These are phyloP conservation scores for Zaprionus bogoriensis DNA, from an alignment of 2,888 invertebrate genomes.

Conservation along the genomic window DNA sequence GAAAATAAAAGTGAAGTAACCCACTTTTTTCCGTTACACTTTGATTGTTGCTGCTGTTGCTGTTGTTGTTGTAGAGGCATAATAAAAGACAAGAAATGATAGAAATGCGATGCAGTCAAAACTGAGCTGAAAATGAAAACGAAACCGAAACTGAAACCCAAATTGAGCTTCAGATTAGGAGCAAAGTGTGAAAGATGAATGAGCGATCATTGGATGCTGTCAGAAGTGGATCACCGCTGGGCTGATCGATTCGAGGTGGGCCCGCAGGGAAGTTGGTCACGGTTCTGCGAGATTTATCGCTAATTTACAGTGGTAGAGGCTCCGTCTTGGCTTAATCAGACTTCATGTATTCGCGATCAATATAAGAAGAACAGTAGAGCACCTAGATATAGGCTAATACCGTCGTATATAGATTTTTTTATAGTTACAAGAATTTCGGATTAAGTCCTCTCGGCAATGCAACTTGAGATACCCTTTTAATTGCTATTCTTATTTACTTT, in stretches of 20 bases:
- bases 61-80: slow-evolving; percentile 33
- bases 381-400: too few species aligned
- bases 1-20: slow-evolving; percentile 75
- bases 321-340: too few species aligned
- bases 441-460: too few species aligned
- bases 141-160: slow-evolving; percentile 35
- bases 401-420: too few species aligned
- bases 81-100: slow-evolving; percentile 38
- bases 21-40: slow-evolving; percentile 70
- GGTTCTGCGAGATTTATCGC: neutral
- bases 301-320: too few species aligned
- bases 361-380: too few species aligned
- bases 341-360: too few species aligned
- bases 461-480: too few species aligned
- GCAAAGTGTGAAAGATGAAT: slow-evolving; percentile 53
- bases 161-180: slow-evolving; percentile 16
- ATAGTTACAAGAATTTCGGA: too few species aligned
- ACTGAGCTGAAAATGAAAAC: slow-evolving; percentile 30
- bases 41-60: slow-evolving; percentile 43
- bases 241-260: too few species aligned
- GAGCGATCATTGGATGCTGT: slow-evolving; percentile 15
- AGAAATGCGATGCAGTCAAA: slow-evolving; percentile 35
- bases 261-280: slow-evolving; percentile 7
- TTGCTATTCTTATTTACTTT: too few species aligned
- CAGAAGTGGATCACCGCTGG: slow-evolving; percentile 23